A percentile compares a stretch with the other conserved stretches of the same genome.
Conservation (phyloP, 2,113 vertebrate genomes). For the Dicentrarchus labrax region DNA sequence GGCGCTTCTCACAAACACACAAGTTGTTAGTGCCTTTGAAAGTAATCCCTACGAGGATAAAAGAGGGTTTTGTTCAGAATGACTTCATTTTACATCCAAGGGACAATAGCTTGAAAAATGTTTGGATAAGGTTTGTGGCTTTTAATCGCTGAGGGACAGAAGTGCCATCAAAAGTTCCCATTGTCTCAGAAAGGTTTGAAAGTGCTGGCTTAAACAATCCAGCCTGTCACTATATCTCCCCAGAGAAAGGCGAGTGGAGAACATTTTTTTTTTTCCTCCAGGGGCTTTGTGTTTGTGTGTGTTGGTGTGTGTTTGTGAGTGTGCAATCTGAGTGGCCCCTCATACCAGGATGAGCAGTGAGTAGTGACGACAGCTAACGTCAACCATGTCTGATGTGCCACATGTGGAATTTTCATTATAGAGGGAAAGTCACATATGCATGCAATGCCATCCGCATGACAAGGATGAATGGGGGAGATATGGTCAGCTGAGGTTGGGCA, state of each 20-base stretch:
- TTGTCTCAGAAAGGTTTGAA: constrained; percentile 37
- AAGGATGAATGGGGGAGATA: constrained; percentile 74
- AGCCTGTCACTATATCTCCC: constrained; percentile 39
- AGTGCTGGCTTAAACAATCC: constrained; percentile 47
- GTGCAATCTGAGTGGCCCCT: constrained; percentile 35
- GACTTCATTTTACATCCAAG: not conserved
- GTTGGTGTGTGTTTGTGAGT: constrained; percentile 28
- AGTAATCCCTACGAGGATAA: not conserved
- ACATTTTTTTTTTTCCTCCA: constrained; percentile 42
- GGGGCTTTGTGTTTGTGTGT: constrained; percentile 35
- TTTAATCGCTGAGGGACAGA: not conserved
- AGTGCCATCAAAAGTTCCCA: constrained; percentile 35
- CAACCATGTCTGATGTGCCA: constrained; percentile 72
- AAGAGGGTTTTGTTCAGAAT: constrained; percentile 1
- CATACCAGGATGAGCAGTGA: constrained; percentile 57
- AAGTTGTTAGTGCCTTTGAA: constrained; percentile 24
- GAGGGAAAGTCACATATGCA: constrained; percentile 64
- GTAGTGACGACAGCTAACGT: constrained; percentile 59
- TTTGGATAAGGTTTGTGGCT: not conserved
- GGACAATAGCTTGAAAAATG: constrained; percentile 19
- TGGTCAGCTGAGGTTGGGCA: constrained; percentile 67
- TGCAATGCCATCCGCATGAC: constrained; percentile 67
- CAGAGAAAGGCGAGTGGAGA: constrained; percentile 29
- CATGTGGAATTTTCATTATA: constrained; percentile 83
- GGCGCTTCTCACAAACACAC: constrained; percentile 33